These are phyloP conservation scores for Mimas tiliae DNA, from an alignment of 2,888 invertebrate genomes.

Conservation along the genomic window DNA sequence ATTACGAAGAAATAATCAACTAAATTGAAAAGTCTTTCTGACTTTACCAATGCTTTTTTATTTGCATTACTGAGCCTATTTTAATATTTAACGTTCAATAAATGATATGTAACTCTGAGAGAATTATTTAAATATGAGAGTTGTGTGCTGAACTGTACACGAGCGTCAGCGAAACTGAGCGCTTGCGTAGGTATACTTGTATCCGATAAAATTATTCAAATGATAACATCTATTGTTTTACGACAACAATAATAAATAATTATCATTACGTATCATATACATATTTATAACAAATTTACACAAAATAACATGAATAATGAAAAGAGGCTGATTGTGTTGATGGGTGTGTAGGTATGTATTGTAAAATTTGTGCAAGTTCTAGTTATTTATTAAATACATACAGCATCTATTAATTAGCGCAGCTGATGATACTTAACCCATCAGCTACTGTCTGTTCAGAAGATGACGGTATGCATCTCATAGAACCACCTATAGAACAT, in stretches of 20 bases:
- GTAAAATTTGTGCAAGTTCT: not conserved
- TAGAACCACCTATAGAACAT: too few relatives aligned
- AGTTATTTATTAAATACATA: not conserved
- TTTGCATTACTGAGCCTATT: too few relatives aligned
- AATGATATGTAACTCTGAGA: too few relatives aligned
- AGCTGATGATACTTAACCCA: too few relatives aligned
- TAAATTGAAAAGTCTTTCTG: too few relatives aligned
- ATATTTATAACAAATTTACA: conserved; percentile 24
- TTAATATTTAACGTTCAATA: too few relatives aligned
- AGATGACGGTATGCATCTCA: too few relatives aligned
- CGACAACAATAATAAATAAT: conserved; percentile 79
- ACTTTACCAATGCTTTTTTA: too few relatives aligned
- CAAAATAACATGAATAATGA: conserved; percentile 14
- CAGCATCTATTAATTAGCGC: too few relatives aligned
- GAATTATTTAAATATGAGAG: conserved; percentile 28
- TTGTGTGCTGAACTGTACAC: conserved; percentile 34
- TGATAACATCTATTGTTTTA: conserved; percentile 82
- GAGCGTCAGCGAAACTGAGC: conserved; percentile 29
- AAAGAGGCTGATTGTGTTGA: not conserved
- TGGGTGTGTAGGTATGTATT: not conserved
- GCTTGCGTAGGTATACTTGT: conserved; percentile 67
- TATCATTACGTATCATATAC: conserved; percentile 50
- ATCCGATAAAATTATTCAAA: conserved; percentile 82
- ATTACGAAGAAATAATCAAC: too few relatives aligned
- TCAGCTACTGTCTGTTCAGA: too few relatives aligned